These are phyloP conservation scores for Sylvicapra grimmia DNA, from an alignment of 2,113 vertebrate genomes.

Conservation along the genomic window DNA sequence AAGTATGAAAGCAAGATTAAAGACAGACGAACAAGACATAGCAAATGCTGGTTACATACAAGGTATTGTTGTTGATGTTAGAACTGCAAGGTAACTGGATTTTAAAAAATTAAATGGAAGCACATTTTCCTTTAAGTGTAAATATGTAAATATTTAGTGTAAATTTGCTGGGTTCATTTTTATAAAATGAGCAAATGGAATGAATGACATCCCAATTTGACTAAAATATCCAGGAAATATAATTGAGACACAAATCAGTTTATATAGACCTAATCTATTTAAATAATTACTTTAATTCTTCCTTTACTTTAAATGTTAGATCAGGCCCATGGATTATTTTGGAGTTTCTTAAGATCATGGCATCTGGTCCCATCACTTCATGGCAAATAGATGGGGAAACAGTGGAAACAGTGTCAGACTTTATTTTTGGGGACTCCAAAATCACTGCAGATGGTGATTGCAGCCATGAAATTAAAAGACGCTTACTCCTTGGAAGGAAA, in stretches of 20 bases:
- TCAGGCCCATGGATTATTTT: neutral
- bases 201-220: neutral
- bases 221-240: neutral
- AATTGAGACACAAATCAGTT: neutral
- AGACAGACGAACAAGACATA: neutral
- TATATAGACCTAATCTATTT: neutral
- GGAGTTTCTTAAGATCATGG: neutral
- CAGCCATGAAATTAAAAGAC: too few species aligned
- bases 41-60: neutral
- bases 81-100: neutral
- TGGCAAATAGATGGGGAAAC: too few species aligned
- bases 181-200: neutral
- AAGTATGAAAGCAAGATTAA: neutral
- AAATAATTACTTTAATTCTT: neutral
- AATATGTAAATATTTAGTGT: neutral
- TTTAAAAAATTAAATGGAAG: neutral
- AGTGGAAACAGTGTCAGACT: too few species aligned
- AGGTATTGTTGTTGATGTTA: neutral
- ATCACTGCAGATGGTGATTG: too few species aligned
- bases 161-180: neutral
- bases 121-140: neutral
- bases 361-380: too few species aligned
- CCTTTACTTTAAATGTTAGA: neutral
- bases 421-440: too few species aligned
- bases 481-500: too few species aligned